phyloP scores from a whole-genome alignment of 2,797 vertebrate genomes.

The Chloroceryle inda region DNA sequence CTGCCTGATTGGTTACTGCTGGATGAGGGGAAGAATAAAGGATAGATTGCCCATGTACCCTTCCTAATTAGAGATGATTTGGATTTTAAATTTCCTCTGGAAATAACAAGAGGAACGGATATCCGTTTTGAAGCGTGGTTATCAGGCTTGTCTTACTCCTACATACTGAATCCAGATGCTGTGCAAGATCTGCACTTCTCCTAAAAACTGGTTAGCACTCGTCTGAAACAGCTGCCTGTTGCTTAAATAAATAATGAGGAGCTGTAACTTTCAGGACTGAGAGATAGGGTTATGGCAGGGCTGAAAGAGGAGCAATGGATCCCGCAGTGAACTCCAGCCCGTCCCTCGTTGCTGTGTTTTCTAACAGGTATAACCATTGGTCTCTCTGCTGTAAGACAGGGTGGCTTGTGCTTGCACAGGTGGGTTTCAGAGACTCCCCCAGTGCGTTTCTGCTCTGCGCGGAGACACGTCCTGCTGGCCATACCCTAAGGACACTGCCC shows the following conservation, averaged over 20 bases:
- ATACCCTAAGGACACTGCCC: background rate
- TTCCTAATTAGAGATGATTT: background rate
- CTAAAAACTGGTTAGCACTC: background rate
- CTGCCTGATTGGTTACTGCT: background rate
- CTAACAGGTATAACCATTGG: background rate
- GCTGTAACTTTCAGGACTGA: background rate
- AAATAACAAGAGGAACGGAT: background rate
- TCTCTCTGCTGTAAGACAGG: background rate
- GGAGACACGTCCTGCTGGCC: background rate
- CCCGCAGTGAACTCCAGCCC: background rate
- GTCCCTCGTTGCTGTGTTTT: background rate
- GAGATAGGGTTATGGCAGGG: background rate
- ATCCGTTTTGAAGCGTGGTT: background rate
- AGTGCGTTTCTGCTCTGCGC: accelerated
- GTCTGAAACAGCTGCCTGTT: background rate
- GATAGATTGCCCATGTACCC: background rate
- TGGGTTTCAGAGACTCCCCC: background rate
- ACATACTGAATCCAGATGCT: background rate
- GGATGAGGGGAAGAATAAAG: background rate
- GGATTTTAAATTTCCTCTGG: background rate
- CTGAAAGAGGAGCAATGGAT: background rate
- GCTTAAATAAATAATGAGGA: background rate
- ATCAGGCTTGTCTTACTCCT: background rate
- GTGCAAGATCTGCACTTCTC: background rate
- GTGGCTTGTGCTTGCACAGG: background rate